Base-by-base conservation (phyloP, 2,888 invertebrate species). In the Piscicola geometra region DNA sequence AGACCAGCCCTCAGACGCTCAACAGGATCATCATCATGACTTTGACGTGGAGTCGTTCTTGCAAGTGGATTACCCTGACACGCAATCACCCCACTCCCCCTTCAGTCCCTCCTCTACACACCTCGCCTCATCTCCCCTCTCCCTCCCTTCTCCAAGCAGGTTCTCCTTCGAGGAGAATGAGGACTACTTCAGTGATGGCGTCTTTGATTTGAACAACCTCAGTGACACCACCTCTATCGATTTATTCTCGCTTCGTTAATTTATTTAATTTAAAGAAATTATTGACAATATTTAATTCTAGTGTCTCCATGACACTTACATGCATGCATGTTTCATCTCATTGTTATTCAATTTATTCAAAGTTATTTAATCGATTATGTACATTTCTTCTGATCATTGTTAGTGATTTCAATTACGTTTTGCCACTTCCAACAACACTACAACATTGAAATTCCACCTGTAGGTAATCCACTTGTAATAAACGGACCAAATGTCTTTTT, bases 11-110 rank as follows among this genome's bases (percentile, higher is more conserved):
- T 28, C n/a, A 41, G 28, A 28, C 28, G 9, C 3, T 5, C 5
- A 9, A n/a, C 9, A 67, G 9, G 30, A 5, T 3, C 15, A 30
- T 12, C 36, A 69, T 28, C 21, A 35, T 5, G 33, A n/a, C 12
- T 71, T 71, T 52, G 71, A 71, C 28, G 36, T 70, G 12, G 36
- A 70, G 36, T 52, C 71, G 0, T 28, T 71, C 35, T 28, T 69
- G 69, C 69, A 69, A 36, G 25, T 50, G 60, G 60, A 56, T n/a
- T 18, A 56, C 25, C 3, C 3, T 5, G 60, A 56, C 60, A 56
- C 3, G 3, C 60, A 5, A 25, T 56, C 60, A 5, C 21, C 21
- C 60, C n/a, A 25, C 3, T 25, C n/a, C 25, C 41, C 15, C 41
- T 15, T 41, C 41, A 41, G 41, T 41, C 41, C 41, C 41, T 18